phyloP scores from a whole-genome alignment of 2,113 vertebrate genomes.

The Pelobates fuscus region DNA sequence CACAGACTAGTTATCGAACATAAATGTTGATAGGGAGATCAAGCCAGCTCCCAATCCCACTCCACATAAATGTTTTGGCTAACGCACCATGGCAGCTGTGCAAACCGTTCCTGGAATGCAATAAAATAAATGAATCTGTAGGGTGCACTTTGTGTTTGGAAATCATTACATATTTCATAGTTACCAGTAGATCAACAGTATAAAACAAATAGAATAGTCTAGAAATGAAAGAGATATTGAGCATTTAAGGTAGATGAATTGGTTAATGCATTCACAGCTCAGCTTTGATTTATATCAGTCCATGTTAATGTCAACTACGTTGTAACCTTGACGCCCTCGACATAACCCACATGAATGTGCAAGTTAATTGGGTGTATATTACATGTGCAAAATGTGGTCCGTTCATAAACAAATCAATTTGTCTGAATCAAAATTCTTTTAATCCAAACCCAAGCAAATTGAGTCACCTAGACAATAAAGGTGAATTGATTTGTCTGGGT shows the following conservation, averaged over 20 bases:
- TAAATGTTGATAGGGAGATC: conserved; percentile 13
- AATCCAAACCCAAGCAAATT: too few species aligned
- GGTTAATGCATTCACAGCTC: neutral
- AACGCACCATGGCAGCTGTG: conserved; percentile 35
- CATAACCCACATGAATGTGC: too few species aligned
- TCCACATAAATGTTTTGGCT: conserved; percentile 35
- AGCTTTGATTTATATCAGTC: neutral
- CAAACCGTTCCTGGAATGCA: conserved; percentile 43
- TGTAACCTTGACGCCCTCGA: too few species aligned
- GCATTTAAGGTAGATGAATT: neutral
- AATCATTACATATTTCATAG: conserved; percentile 43
- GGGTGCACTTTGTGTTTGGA: conserved; percentile 34
- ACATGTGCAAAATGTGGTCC: too few species aligned
- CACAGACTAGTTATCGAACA: conserved; percentile 1
- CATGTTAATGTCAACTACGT: too few species aligned
- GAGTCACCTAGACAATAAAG: too few species aligned
- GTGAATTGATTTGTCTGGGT: too few species aligned
- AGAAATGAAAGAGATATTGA: conserved; percentile 4
- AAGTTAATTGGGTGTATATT: too few species aligned
- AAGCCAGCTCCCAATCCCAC: conserved; percentile 9
- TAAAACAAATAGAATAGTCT: conserved; percentile 11
- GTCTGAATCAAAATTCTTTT: too few species aligned
- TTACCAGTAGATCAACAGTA: conserved; percentile 33
- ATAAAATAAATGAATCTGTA: conserved; percentile 46
- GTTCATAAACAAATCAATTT: too few species aligned